Conservation (phyloP, 2,797 vertebrate species). For the Steatocranus sp. region DNA sequence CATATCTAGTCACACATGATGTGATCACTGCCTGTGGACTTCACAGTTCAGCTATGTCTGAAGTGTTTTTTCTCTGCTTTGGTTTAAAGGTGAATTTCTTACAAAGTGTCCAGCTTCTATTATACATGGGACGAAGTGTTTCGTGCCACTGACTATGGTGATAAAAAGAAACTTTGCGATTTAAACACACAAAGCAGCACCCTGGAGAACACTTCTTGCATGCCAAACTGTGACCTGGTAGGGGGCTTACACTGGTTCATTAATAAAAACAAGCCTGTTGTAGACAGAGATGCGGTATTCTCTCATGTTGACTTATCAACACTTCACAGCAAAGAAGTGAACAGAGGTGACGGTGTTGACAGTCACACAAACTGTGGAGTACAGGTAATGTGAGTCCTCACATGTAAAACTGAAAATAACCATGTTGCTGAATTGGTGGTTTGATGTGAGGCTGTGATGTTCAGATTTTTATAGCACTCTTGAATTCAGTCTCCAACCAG, state of each 20-base stretch:
- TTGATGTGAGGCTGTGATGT: slow-evolving; percentile 4
- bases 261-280: slow-evolving; percentile 1
- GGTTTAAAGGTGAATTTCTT: slow-evolving; percentile 13
- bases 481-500: not conserved
- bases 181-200: not conserved
- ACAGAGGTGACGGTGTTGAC: not conserved
- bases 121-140: not conserved
- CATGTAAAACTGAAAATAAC: slow-evolving; percentile 16
- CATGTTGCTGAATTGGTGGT: not conserved
- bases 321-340: slow-evolving; percentile 5
- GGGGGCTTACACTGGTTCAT: not conserved
- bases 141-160: not conserved
- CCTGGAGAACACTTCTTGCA: not conserved
- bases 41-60: slow-evolving; percentile 10
- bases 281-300: not conserved
- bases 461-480: not conserved
- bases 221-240: slow-evolving; percentile 2
- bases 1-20: slow-evolving; percentile 39
- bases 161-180: not conserved
- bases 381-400: not conserved
- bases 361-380: not conserved
- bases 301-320: slow-evolving; percentile 9
- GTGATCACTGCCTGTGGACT: slow-evolving; percentile 34
- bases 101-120: not conserved
- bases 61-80: not conserved